Evolutionary conservation across 2,888 invertebrate genomes (phyloP).

Genomic region (Mellilla xanthometata): DNA sequence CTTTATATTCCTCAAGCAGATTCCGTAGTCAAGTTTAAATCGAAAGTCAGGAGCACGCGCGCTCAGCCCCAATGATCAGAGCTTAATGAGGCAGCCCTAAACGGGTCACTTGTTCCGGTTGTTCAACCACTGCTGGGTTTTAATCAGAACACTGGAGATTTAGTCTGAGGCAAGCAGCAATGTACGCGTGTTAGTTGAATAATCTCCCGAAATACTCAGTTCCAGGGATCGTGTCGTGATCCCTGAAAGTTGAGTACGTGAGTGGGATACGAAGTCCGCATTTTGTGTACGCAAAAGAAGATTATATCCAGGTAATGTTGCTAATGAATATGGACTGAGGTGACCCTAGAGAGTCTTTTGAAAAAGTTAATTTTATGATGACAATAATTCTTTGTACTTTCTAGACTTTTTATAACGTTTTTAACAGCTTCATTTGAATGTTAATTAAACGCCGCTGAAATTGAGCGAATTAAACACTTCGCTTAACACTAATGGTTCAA

Average conservation of each 20-base stretch:
- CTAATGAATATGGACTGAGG: constrained; percentile 38
- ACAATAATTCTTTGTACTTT: not conserved
- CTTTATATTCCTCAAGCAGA: constrained; percentile 16
- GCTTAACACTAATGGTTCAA: constrained; percentile 15
- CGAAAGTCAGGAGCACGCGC: constrained; percentile 23
- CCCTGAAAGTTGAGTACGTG: constrained; percentile 57
- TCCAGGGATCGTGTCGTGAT: constrained; percentile 28
- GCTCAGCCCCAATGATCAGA: constrained; percentile 26
- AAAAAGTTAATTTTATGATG: constrained; percentile 8
- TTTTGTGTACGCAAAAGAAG: constrained; percentile 36
- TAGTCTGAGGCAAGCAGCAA: constrained; percentile 19
- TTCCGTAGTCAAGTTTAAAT: constrained; percentile 10
- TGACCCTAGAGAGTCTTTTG: constrained; percentile 25
- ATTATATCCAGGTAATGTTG: constrained; percentile 48
- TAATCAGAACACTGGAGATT: not conserved
- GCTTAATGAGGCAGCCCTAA: constrained; percentile 36
- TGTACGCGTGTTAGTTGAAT: constrained; percentile 32
- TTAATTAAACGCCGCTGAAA: constrained; percentile 13
- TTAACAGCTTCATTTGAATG: constrained; percentile 19
- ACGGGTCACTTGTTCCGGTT: constrained; percentile 15
- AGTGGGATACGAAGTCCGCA: constrained; percentile 50
- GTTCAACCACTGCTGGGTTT: constrained; percentile 22
- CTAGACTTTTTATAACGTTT: constrained; percentile 4
- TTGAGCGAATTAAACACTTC: constrained; percentile 17
- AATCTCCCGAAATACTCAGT: constrained; percentile 26